Evolutionary conservation across 2,113 vertebrate genomes (phyloP), one percentile per base, ranked within the genome.

Genomic region (Ascaphus truei): DNA sequence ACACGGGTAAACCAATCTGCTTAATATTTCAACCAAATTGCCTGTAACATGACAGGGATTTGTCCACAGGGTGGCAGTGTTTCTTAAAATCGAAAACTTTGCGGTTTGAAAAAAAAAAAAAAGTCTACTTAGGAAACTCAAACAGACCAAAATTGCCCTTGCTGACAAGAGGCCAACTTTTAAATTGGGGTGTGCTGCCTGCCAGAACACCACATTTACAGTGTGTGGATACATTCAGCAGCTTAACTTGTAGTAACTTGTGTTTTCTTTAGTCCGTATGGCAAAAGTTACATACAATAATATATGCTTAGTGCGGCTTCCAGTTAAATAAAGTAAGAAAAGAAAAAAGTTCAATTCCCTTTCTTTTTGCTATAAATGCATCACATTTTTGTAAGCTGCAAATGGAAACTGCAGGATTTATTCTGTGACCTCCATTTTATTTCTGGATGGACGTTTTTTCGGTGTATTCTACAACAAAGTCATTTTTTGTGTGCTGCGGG

Each of bases 21-120:
- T n/a, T n/a, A n/a, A n/a, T n/a, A n/a, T n/a, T n/a, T n/a, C n/a
- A n/a, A n/a, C n/a, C n/a, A n/a, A n/a, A n/a, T n/a, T n/a, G n/a
- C n/a, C n/a, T n/a, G n/a, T n/a, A n/a, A n/a, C n/a, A n/a, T n/a
- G n/a, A n/a, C n/a, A n/a, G n/a, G n/a, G 26, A 18, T 39, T 25
- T 55, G 25, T 11, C 66, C 66, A 69, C 66, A 23, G 23, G 47
- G 66, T 60, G 66, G 55, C 66, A 69, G 55, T 52, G 25, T 69
- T 39, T 60, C 31, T 51, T 50, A 51, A 69, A 39, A 13, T 27
- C 29, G 15, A 50, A 23, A 11, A 7, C n/a, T 15, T 3, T n/a
- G n/a, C n/a, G n/a, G n/a, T n/a, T n/a, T n/a, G n/a, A 10, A 18
- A 47, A 25, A 52, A 51, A 26, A 23, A 34, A 43, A 25, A 1